These are phyloP conservation scores for Numenius phaeopus DNA, from an alignment of 2,797 vertebrate species.

Conservation along the genomic window DNA sequence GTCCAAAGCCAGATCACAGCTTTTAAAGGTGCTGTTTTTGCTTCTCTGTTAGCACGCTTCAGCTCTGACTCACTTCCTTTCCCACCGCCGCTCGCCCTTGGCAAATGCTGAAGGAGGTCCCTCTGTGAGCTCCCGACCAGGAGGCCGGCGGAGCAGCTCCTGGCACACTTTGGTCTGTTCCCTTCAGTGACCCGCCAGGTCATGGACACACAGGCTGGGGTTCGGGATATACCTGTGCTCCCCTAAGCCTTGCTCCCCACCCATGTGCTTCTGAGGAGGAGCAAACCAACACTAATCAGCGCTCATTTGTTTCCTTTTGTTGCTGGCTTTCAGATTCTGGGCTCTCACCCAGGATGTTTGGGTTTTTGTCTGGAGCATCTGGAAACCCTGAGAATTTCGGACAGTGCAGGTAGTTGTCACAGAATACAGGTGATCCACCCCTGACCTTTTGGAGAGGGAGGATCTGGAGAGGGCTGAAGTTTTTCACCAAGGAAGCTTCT, in stretches of 20 bases:
- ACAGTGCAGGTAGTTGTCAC: not conserved
- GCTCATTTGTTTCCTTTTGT: not conserved
- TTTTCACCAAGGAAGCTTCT: not conserved
- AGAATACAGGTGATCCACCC: too few species aligned
- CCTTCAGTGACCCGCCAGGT: not conserved
- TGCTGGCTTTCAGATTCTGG: not conserved
- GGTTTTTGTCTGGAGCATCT: not conserved
- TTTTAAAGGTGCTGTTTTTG: slow-evolving; percentile 2
- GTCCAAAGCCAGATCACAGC: not conserved
- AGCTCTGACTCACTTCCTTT: slow-evolving; percentile 67
- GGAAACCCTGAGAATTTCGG: not conserved
- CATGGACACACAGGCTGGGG: not conserved
- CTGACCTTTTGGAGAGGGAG: not conserved
- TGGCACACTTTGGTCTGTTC: not conserved
- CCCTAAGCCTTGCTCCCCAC: not conserved
- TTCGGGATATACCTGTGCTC: not conserved
- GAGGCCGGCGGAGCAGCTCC: not conserved
- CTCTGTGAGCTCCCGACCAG: not conserved
- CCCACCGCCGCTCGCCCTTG: not conserved
- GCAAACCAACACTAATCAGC: not conserved
- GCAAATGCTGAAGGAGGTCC: slow-evolving; percentile 1
- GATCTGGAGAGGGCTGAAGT: not conserved
- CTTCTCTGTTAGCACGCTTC: not conserved
- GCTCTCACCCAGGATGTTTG: not conserved
- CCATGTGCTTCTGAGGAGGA: not conserved